Evolutionary conservation across 2,797 vertebrate genomes (phyloP), one percentile per base, ranked within the genome.

Genomic region (Toxotes lorentzi): DNA sequence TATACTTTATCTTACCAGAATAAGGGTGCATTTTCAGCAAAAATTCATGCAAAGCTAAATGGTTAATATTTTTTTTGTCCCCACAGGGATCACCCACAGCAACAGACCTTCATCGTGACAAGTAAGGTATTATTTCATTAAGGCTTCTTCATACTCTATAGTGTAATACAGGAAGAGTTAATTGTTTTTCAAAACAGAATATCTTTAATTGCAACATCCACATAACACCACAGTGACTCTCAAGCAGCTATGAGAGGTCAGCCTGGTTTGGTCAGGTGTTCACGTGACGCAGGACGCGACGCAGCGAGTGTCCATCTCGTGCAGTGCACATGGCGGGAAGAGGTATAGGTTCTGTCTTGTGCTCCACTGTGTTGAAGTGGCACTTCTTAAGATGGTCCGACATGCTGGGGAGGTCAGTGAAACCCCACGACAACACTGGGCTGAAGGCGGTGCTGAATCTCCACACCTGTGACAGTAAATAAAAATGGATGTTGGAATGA

Each of bases 361-460:
- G 96, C 90, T 98, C 97, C 70, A 97, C 94, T 4, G 94, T 85
- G 73, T 99, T 99, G 91, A 96, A 99, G 83, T 91, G 97, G 85
- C 98, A 99, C 82, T 95, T 97, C 94, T 97, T 98, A 86, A 99
- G 93, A 86, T 99, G 98, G 91, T 98, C 95, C 7, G 98, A 97
- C 98, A 99, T 99, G 95, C 97, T 98, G 79, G 97, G 93, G 68
- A 97, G 95, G 86, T 98, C 96, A 1, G 96, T 95, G 93, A 98
- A 99, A 64, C 96, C 96, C 98, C 98, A 99, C 2, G 96, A 96
- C 0, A 92, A 94, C 79, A 99, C 97, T 0, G 96, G 96, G 93
- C 96, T 97, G 92, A 99, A 99, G 57, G 97, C 96, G 19, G 97
- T 99, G 92, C 97, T 99, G 95, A 99, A 99, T 91, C 96, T 92